Evolutionary conservation across 2,113 vertebrate genomes (phyloP).

Genomic region (Syngnathus scovelli): DNA sequence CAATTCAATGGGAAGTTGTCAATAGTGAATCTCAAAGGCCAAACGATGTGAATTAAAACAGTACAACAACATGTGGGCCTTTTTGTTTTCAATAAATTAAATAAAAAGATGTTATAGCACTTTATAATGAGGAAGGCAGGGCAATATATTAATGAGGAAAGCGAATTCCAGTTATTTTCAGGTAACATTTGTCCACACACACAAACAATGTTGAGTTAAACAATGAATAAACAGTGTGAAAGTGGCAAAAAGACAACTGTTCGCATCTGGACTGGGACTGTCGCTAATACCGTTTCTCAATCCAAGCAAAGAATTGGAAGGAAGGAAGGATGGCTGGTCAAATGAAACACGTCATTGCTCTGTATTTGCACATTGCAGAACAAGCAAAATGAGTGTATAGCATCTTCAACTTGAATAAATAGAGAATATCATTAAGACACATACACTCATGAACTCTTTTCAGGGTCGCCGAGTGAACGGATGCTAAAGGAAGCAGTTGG

Average conservation of each 20-base stretch:
- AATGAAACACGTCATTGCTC: conserved; percentile 51
- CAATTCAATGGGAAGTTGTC: conserved; percentile 60
- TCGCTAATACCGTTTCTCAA: conserved; percentile 3
- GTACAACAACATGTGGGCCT: conserved; percentile 58
- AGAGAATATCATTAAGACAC: conserved; percentile 51
- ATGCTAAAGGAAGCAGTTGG: background rate
- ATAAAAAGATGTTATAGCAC: conserved; percentile 37
- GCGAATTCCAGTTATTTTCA: conserved; percentile 56
- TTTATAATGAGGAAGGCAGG: conserved; percentile 30
- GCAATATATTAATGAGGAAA: conserved; percentile 37
- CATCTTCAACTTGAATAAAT: conserved; percentile 60
- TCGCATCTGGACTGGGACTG: background rate
- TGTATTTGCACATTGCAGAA: conserved; percentile 38
- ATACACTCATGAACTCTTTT: conserved; percentile 11
- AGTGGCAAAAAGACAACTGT: conserved; percentile 18
- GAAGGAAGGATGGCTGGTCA: conserved; percentile 52
- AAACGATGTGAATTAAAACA: conserved; percentile 59
- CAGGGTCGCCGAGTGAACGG: conserved; percentile 24
- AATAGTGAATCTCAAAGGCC: conserved; percentile 57
- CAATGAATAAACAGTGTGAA: conserved; percentile 27
- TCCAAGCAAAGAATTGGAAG: conserved; percentile 43
- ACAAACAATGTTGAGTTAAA: conserved; percentile 28
- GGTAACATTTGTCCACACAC: conserved; percentile 36
- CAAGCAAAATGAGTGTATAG: conserved; percentile 31
- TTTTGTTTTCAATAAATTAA: conserved; percentile 57